Percentiles rank a stretch among this genome's conserved stretches.
phyloP scores from a whole-genome alignment of 2,888 invertebrate genomes.

The Leucophenga montana region DNA sequence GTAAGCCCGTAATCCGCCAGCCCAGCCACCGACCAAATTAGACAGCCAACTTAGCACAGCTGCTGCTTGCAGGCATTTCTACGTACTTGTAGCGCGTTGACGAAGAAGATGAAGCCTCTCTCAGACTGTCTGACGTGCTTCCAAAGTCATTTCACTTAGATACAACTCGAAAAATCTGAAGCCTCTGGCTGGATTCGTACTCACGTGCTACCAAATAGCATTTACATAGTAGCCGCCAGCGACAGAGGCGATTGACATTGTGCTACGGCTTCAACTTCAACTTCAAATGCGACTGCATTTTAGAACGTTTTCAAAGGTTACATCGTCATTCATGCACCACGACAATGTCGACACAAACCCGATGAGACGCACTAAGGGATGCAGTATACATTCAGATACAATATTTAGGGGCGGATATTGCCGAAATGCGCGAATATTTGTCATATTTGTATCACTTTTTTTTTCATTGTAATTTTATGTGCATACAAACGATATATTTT shows the following conservation, averaged over 20 bases:
- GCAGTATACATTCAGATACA: background rate
- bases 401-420: slow-evolving; percentile 1
- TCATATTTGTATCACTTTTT: slow-evolving; percentile 10
- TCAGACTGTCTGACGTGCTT: slow-evolving; percentile 5
- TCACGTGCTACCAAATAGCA: slow-evolving; percentile 17
- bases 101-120: background rate
- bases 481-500: background rate
- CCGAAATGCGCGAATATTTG: slow-evolving; percentile 15
- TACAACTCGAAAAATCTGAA: background rate
- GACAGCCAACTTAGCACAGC: slow-evolving; percentile 23
- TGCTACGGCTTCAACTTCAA: background rate
- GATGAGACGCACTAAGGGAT: background rate
- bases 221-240: slow-evolving; percentile 2
- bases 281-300: too few species aligned
- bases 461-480: background rate
- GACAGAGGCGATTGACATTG: background rate
- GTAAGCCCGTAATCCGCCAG: too few species aligned
- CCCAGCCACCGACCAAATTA: background rate
- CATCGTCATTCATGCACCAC: slow-evolving; percentile 16
- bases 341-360: background rate
- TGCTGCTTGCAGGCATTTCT: slow-evolving; percentile 56
- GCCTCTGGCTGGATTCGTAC: background rate
- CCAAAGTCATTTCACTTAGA: background rate
- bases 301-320: slow-evolving; percentile 10
- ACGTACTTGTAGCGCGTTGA: slow-evolving; percentile 11